Evolutionary conservation across 2,797 vertebrate genomes (phyloP).

Genomic region (Chrosomus eos): DNA sequence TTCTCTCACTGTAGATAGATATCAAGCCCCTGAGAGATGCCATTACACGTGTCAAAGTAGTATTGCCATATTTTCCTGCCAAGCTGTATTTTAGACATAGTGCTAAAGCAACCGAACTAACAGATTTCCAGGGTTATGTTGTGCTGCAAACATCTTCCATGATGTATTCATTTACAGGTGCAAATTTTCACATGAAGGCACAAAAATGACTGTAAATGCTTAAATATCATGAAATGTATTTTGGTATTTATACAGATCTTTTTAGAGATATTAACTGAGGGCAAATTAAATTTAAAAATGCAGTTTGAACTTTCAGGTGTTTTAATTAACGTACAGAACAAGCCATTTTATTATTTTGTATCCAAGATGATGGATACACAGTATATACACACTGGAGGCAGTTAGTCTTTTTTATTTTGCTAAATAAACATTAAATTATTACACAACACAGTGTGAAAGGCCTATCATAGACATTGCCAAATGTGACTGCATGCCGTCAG

Average conservation of each 20-base stretch:
- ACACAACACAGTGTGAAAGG: background rate
- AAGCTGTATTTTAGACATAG: conserved; percentile 7
- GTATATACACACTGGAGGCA: background rate
- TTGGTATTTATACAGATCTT: background rate
- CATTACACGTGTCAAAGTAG: background rate
- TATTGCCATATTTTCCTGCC: conserved; percentile 28
- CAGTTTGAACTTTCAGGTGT: background rate
- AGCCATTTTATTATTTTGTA: background rate
- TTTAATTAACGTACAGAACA: background rate
- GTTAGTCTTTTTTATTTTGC: no score
- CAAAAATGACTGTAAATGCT: background rate
- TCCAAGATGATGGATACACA: background rate
- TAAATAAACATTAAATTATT: background rate
- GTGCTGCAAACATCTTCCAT: background rate
- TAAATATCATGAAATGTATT: background rate
- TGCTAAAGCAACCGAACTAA: conserved; percentile 21
- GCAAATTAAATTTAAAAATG: background rate
- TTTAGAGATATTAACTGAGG: background rate
- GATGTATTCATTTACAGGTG: background rate
- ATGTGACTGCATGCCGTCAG: background rate
- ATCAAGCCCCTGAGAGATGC: background rate
- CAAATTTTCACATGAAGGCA: background rate
- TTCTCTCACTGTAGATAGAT: background rate
- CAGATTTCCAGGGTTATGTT: background rate
- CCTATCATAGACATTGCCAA: background rate